Percentiles rank a stretch among this genome's conserved stretches.
Conservation (phyloP, 2,888 invertebrate species). For the Nemoura dubitans region DNA sequence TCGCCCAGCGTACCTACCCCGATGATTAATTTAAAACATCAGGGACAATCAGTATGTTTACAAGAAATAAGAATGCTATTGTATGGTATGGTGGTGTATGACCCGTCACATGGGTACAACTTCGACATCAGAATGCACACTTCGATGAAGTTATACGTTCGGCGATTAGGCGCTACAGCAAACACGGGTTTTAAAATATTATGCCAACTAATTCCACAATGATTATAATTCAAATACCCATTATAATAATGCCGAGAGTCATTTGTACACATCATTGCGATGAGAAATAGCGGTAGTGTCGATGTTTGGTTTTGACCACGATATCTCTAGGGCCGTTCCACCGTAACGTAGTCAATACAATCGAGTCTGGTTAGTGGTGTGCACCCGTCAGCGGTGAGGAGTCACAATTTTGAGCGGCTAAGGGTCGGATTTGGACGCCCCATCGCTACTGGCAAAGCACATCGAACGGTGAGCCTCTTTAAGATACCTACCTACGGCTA, state of each 20-base stretch:
- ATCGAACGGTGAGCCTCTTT: too few species aligned
- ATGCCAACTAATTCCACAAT: neutral
- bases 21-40: neutral
- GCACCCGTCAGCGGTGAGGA: too few species aligned
- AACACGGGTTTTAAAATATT: neutral
- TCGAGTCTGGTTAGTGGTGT: too few species aligned
- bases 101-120: neutral
- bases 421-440: neutral
- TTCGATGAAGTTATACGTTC: too few species aligned
- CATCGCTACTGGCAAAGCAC: neutral
- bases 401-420: too few species aligned
- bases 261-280: neutral
- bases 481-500: too few species aligned
- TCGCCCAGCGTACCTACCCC: neutral
- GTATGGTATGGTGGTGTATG: neutral
- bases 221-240: neutral
- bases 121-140: neutral
- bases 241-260: constrained; percentile 22
- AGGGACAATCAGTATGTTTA: neutral
- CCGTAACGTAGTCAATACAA: neutral
- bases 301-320: neutral
- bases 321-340: neutral
- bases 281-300: neutral
- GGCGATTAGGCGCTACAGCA: neutral
- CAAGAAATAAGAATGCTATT: neutral